phyloP scores from a whole-genome alignment of 2,888 invertebrate genomes.

The Cylindroiulus punctatus region DNA sequence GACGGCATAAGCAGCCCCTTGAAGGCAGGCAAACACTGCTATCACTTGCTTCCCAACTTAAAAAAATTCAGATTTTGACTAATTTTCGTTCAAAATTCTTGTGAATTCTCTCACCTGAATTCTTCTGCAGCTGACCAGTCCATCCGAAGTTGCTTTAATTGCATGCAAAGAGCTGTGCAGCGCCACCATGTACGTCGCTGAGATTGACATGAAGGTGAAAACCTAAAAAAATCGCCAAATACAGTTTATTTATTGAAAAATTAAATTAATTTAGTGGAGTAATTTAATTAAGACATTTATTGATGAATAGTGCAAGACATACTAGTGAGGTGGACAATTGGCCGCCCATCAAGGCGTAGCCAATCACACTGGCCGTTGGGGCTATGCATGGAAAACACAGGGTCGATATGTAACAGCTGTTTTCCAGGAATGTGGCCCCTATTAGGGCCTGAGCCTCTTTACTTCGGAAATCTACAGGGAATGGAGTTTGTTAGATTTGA shows the following conservation, averaged over 20 bases:
- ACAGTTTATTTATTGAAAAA: neutral
- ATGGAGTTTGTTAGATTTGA: neutral
- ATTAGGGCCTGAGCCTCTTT: constrained; percentile 70
- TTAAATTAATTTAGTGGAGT: too few species aligned
- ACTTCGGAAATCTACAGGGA: constrained; percentile 68
- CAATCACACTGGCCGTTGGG: constrained; percentile 71
- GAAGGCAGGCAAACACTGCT: neutral
- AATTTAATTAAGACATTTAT: too few species aligned
- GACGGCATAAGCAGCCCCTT: neutral
- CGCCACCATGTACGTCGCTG: constrained; percentile 8
- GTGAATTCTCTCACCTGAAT: constrained; percentile 51
- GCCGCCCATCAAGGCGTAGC: constrained; percentile 70
- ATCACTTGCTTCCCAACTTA: neutral
- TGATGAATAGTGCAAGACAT: too few species aligned
- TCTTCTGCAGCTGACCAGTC: constrained; percentile 51
- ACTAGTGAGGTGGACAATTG: constrained; percentile 73
- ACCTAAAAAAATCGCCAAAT: neutral
- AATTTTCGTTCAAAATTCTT: neutral
- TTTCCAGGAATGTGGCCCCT: constrained; percentile 71
- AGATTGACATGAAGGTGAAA: neutral
- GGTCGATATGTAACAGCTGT: constrained; percentile 72
- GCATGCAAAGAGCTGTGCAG: neutral
- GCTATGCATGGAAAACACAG: constrained; percentile 73
- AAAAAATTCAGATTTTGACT: neutral
- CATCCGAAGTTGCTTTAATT: constrained; percentile 52